phyloP scores from a whole-genome alignment of 2,888 invertebrate genomes.

The Yponomeuta evonymella region DNA sequence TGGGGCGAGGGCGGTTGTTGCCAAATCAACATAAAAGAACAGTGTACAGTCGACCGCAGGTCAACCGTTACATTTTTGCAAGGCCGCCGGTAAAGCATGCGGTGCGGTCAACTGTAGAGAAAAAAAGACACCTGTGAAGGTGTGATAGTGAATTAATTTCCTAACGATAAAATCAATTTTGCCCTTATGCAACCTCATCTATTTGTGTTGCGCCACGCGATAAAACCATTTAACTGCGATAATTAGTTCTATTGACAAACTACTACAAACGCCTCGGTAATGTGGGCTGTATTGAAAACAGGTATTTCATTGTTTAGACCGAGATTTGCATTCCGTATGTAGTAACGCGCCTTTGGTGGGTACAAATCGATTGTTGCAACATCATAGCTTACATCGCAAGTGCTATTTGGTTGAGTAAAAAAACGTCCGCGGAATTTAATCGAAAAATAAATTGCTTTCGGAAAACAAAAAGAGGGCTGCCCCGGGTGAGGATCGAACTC shows the following conservation, averaged over 20 bases:
- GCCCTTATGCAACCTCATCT: background rate
- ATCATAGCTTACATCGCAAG: conserved; percentile 8
- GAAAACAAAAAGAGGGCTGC: conserved; percentile 64
- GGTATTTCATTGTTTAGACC: conserved; percentile 43
- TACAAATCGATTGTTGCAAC: conserved; percentile 27
- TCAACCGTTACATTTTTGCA: too few species aligned
- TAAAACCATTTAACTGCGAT: background rate
- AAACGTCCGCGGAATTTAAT: background rate
- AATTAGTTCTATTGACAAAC: conserved; percentile 10
- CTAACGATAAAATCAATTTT: background rate
- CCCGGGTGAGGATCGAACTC: conserved; percentile 97
- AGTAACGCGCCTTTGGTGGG: conserved; percentile 30
- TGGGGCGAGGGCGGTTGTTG: too few species aligned
- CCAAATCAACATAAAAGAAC: too few species aligned
- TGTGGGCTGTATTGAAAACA: conserved; percentile 42
- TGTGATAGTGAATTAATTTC: background rate
- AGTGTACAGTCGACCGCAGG: too few species aligned
- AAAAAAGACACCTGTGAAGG: too few species aligned
- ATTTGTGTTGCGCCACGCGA: background rate
- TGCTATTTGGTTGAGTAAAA: background rate
- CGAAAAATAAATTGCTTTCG: background rate
- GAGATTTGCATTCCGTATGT: conserved; percentile 46
- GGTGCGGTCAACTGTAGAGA: too few species aligned
- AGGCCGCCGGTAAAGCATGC: too few species aligned
- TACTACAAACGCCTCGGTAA: conserved; percentile 24